Conservation (phyloP, 92 coral and sea anemone genomes). For the Siderastrea siderea region DNA sequence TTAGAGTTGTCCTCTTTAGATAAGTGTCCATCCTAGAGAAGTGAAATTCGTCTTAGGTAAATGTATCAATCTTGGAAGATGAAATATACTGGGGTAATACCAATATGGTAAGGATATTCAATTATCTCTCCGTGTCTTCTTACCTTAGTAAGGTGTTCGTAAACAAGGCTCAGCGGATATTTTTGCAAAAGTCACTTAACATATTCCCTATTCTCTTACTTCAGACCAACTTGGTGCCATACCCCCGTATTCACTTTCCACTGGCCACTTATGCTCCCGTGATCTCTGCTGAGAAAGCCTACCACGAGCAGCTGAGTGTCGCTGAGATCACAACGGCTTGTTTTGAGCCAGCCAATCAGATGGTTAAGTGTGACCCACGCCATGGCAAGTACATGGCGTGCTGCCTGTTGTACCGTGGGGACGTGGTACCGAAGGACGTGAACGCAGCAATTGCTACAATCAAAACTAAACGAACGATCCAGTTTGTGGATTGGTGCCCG, state of each 20-base stretch:
- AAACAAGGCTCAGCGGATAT: background rate
- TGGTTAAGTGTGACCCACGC: conserved; percentile 85
- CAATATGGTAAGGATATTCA: too few relatives aligned
- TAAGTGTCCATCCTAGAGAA: too few relatives aligned
- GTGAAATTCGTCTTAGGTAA: too few relatives aligned
- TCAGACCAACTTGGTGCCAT: conserved; percentile 95
- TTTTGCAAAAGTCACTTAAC: background rate
- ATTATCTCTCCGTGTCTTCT: too few relatives aligned
- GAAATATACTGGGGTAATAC: too few relatives aligned
- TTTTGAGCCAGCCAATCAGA: conserved; percentile 91
- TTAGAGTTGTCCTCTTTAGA: too few relatives aligned
- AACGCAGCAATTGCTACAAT: conserved; percentile 87
- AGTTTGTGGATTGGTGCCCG: conserved; percentile 82
- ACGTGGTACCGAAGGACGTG: conserved; percentile 92
- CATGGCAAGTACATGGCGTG: conserved; percentile 95
- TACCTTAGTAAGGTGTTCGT: too few relatives aligned
- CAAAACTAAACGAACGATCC: conserved; percentile 85
- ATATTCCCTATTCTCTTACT: conserved; percentile 26
- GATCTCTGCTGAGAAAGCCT: conserved; percentile 92
- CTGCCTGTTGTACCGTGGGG: conserved; percentile 87
- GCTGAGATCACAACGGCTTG: conserved; percentile 88
- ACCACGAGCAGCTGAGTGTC: conserved; percentile 87
- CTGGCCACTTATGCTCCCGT: conserved; percentile 94
- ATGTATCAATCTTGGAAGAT: too few relatives aligned
- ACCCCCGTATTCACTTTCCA: conserved; percentile 94